phyloP scores from a whole-genome alignment of 2,113 vertebrate genomes.

The Genyomyrus donnyi region DNA sequence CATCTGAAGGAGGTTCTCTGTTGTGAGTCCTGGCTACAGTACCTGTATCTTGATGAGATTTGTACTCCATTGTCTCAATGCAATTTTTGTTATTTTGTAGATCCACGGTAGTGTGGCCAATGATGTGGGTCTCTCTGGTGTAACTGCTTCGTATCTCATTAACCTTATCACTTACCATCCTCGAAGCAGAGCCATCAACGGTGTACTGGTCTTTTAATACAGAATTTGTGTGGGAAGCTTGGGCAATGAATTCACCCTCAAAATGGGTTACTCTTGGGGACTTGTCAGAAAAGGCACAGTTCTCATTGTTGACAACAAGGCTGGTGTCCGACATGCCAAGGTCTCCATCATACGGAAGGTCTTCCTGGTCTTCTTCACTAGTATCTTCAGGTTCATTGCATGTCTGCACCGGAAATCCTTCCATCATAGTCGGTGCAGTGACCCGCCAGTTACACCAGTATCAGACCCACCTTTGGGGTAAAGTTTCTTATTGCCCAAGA shows the following conservation, averaged over 20 bases:
- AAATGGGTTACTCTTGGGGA: neutral
- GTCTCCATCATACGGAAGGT: conserved; percentile 64
- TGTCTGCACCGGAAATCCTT: conserved; percentile 20
- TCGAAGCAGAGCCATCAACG: neutral
- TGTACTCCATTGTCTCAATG: neutral
- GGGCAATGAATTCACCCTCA: neutral
- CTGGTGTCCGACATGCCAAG: conserved; percentile 38
- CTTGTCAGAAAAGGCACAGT: neutral
- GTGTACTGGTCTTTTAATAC: neutral
- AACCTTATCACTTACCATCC: neutral
- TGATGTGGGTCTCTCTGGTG: neutral
- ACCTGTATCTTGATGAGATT: neutral
- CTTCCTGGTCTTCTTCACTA: conserved; percentile 69
- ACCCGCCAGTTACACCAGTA: neutral
- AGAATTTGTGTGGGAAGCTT: neutral
- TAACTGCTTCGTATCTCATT: neutral
- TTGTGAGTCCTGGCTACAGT: conserved; percentile 22
- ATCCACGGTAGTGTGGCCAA: neutral
- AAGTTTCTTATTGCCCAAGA: conserved; percentile 2
- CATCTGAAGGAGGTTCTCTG: conserved; percentile 30
- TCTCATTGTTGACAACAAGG: conserved; percentile 14
- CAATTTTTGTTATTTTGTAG: conserved; percentile 9
- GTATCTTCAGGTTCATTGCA: conserved; percentile 44
- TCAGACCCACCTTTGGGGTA: conserved; percentile 22
- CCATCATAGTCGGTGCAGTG: conserved; percentile 37